Conservation (phyloP, 2,113 vertebrate genomes). For the Procavia capensis region DNA sequence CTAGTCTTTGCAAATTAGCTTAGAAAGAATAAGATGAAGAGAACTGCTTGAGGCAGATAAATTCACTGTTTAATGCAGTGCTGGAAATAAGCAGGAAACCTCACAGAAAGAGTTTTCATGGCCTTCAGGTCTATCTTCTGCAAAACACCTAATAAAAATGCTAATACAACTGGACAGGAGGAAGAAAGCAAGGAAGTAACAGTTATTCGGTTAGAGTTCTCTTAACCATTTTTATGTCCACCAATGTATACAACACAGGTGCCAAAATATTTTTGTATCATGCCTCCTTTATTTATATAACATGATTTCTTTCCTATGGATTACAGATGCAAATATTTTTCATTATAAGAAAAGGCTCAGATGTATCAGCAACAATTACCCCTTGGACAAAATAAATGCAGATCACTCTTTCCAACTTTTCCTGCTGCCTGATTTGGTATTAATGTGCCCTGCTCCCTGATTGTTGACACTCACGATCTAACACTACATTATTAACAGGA, state of each 20-base stretch:
- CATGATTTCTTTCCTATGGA: conserved; percentile 1
- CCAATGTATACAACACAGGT: not conserved
- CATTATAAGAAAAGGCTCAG: conserved; percentile 13
- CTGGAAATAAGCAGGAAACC: conserved; percentile 1
- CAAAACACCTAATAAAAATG: conserved; percentile 54
- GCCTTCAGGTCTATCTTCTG: not conserved
- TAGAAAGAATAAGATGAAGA: conserved; percentile 41
- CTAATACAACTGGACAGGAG: conserved; percentile 47
- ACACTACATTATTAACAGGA: not conserved
- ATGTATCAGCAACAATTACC: not conserved
- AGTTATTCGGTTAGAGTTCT: conserved; percentile 14
- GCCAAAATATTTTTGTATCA: conserved; percentile 21
- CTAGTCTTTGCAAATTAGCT: conserved; percentile 59
- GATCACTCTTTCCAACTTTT: not conserved
- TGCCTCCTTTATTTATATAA: conserved; percentile 42
- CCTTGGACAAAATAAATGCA: conserved; percentile 11
- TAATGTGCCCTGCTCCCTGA: not conserved
- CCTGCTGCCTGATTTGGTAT: not conserved
- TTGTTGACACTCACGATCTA: not conserved
- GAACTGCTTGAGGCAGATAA: conserved; percentile 52
- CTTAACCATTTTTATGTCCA: conserved; percentile 52
- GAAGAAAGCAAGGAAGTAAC: not conserved
- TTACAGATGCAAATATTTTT: conserved; percentile 28
- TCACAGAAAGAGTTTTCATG: not conserved
- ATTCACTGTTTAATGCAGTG: not conserved